These are phyloP conservation scores for Thamnophis elegans DNA, from an alignment of 2,797 vertebrate genomes.

Conservation along the genomic window DNA sequence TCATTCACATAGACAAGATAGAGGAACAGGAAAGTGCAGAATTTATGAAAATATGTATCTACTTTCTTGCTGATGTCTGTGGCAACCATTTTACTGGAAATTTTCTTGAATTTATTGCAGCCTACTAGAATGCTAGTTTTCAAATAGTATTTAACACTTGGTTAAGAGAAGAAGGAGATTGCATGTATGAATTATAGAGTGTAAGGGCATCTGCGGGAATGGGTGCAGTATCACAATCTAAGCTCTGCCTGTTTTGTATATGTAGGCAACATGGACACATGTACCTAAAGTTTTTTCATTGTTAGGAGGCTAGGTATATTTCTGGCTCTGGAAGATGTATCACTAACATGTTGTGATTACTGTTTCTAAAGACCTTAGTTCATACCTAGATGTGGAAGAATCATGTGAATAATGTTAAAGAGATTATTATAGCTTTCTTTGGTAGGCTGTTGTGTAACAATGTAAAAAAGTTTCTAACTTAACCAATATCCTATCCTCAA, in stretches of 20 bases:
- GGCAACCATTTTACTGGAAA: not conserved
- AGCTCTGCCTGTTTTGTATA: not conserved
- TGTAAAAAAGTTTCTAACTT: conserved; percentile 28
- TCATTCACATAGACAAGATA: not conserved
- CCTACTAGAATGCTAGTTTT: not conserved
- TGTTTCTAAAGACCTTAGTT: not conserved
- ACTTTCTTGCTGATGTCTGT: not conserved
- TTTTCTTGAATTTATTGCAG: not conserved
- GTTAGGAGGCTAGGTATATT: not conserved
- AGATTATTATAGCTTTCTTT: not conserved
- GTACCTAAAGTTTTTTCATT: not conserved
- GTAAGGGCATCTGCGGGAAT: not conserved
- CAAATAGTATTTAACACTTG: not conserved
- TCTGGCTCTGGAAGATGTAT: not conserved
- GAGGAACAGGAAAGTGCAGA: not conserved
- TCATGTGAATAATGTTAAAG: not conserved
- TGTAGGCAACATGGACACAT: not conserved
- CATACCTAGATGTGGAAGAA: not conserved
- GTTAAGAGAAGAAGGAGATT: not conserved
- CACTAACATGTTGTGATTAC: not conserved
- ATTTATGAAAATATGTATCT: not conserved
- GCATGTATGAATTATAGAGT: not conserved
- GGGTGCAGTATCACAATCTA: not conserved
- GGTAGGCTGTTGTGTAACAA: conserved; percentile 31
- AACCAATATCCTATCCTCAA: conserved; percentile 27